These are phyloP conservation scores for Sinocyclocheilus maitianheensis DNA, from an alignment of 2,113 vertebrate species.

Conservation along the genomic window DNA sequence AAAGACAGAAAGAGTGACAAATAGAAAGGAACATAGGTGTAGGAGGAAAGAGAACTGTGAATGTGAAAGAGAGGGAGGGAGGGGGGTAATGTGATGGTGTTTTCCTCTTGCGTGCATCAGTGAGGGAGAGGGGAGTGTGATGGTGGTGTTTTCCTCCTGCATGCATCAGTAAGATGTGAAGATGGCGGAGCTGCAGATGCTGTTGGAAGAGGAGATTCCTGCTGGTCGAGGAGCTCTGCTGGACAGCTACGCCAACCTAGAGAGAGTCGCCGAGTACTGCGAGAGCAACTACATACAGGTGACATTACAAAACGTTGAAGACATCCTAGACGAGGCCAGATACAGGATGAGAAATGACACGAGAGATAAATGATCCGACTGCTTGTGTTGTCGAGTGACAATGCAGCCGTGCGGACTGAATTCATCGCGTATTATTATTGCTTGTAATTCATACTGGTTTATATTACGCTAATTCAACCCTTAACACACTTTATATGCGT, in stretches of 20 bases:
- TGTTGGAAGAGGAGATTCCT: constrained; percentile 98
- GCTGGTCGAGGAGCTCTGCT: constrained; percentile 92
- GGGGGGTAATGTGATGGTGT: constrained; percentile 29
- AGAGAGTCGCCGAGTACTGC: constrained; percentile 95
- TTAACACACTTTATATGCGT: not conserved
- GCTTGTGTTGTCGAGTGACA: constrained; percentile 5
- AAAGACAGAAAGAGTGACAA: not conserved
- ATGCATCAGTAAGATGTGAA: constrained; percentile 84
- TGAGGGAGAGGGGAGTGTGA: constrained; percentile 9
- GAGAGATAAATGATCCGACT: not conserved
- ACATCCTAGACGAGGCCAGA: not conserved
- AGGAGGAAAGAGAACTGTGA: not conserved
- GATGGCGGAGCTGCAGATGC: constrained; percentile 99
- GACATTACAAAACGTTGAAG: not conserved
- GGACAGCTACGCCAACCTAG: constrained; percentile 94
- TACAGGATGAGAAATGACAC: not conserved
- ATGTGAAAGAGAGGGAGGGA: not conserved
- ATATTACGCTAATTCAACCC: no score
- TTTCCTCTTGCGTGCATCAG: constrained; percentile 26
- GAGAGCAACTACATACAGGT: constrained; percentile 98
- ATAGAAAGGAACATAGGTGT: not conserved
- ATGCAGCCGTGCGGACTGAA: not conserved
- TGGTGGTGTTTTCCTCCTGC: constrained; percentile 39
- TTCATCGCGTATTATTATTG: not conserved
- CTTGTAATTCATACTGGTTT: not conserved